phyloP scores from a whole-genome alignment of 2,888 invertebrate species.

The Ischnus inquisitorius region DNA sequence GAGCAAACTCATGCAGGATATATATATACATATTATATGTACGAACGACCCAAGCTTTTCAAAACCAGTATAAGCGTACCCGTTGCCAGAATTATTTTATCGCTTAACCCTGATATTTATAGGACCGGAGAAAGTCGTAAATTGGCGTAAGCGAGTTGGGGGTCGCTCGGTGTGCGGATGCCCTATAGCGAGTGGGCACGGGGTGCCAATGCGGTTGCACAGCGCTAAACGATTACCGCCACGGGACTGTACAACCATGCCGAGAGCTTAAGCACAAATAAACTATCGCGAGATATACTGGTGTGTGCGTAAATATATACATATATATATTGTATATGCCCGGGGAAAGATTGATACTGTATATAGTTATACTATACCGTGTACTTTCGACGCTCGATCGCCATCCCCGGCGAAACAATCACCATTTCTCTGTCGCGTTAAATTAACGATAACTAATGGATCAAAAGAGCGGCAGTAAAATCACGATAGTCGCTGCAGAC shows the following conservation, averaged over 20 bases:
- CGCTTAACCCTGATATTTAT: constrained; percentile 71
- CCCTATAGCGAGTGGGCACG: constrained; percentile 18
- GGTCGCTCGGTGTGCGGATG: constrained; percentile 25
- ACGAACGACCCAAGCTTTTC: constrained; percentile 33
- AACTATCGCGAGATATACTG: constrained; percentile 48
- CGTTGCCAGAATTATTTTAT: constrained; percentile 72
- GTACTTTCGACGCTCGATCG: not conserved
- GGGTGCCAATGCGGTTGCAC: constrained; percentile 66
- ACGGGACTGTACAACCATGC: constrained; percentile 44
- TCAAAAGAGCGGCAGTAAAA: constrained; percentile 13
- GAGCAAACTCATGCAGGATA: not conserved
- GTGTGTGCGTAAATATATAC: not conserved
- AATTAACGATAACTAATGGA: constrained; percentile 40
- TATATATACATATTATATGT: constrained; percentile 44
- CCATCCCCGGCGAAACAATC: not conserved
- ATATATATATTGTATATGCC: too few species aligned
- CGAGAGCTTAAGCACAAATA: constrained; percentile 46
- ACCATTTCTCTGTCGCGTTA: not conserved
- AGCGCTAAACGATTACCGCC: constrained; percentile 66
- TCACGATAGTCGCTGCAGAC: not conserved
- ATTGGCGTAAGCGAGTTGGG: constrained; percentile 57
- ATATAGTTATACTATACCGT: not conserved
- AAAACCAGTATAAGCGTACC: constrained; percentile 55
- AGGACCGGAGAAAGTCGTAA: constrained; percentile 67
- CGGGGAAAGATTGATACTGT: constrained; percentile 3